Percentiles rank a stretch among this genome's conserved stretches.
phyloP scores from a whole-genome alignment of 1,140 invertebrate genomes.

The Eumaeus atala region DNA sequence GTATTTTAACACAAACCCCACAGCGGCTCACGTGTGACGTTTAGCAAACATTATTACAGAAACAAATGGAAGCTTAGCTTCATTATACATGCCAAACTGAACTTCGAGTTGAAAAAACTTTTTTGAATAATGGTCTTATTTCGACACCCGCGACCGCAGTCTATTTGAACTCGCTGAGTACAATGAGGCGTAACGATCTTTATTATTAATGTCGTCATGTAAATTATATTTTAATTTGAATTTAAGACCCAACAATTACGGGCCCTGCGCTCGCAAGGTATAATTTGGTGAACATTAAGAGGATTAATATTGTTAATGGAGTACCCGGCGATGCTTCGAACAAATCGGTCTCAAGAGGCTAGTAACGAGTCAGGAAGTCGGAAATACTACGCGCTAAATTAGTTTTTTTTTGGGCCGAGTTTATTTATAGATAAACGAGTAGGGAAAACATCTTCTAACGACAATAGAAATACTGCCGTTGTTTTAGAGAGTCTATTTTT shows the following conservation, averaged over 20 bases:
- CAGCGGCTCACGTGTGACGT: no score
- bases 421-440: no score
- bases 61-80: no score
- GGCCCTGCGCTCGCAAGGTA: slow-evolving; percentile 2
- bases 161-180: neutral
- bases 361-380: neutral
- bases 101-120: no score
- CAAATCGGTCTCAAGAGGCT: slow-evolving; percentile 18
- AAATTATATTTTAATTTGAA: slow-evolving; percentile 30
- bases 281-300: slow-evolving; percentile 25
- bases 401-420: neutral
- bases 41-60: no score
- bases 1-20: no score
- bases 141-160: no score
- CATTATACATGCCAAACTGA: neutral
- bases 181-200: slow-evolving; percentile 18
- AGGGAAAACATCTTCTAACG: no score
- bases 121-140: no score
- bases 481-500: no score
- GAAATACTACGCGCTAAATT: neutral
- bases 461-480: no score
- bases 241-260: slow-evolving; percentile 22
- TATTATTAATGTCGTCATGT: slow-evolving; percentile 26
- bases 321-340: slow-evolving; percentile 15
- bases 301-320: slow-evolving; percentile 32